These are phyloP conservation scores for Leptoclinus maculatus DNA, from an alignment of 2,797 vertebrate genomes.

Conservation along the genomic window DNA sequence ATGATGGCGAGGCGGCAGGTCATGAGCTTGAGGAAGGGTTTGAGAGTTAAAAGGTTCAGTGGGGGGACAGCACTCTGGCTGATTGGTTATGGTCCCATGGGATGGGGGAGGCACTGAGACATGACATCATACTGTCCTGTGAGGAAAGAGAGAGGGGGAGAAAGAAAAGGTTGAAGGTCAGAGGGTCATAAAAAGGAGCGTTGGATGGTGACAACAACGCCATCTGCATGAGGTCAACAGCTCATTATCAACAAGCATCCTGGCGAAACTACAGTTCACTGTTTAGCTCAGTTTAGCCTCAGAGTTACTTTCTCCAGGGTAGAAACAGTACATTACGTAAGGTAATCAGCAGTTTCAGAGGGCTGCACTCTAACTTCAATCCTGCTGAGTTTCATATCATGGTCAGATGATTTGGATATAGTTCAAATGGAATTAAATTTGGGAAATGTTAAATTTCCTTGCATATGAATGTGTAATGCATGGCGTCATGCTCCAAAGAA, in stretches of 20 bases:
- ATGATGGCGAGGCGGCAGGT: conserved; percentile 66
- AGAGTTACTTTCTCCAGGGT: background rate
- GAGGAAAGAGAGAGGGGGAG: conserved; percentile 1
- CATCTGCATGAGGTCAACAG: conserved; percentile 44
- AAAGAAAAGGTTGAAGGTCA: conserved; percentile 43
- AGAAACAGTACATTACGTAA: background rate
- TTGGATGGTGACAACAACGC: conserved; percentile 14
- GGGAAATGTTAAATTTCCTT: background rate
- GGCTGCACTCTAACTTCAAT: background rate
- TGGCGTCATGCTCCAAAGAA: background rate
- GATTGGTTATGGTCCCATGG: conserved; percentile 70
- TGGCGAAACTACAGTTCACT: conserved; percentile 1
- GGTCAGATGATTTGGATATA: background rate
- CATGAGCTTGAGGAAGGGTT: conserved; percentile 47
- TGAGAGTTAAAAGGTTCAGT: conserved; percentile 70
- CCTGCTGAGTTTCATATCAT: background rate
- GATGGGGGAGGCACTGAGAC: conserved; percentile 51
- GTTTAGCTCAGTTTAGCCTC: background rate
- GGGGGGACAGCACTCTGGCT: conserved; percentile 74
- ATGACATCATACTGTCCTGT: conserved; percentile 73
- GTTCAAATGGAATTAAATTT: background rate
- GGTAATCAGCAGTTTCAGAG: background rate
- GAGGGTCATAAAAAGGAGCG: conserved; percentile 34
- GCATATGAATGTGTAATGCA: background rate
- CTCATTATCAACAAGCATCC: conserved; percentile 10